Evolutionary conservation across 2,797 vertebrate genomes (phyloP), one percentile per base, ranked within the genome.

Genomic region (Ara ararauna): DNA sequence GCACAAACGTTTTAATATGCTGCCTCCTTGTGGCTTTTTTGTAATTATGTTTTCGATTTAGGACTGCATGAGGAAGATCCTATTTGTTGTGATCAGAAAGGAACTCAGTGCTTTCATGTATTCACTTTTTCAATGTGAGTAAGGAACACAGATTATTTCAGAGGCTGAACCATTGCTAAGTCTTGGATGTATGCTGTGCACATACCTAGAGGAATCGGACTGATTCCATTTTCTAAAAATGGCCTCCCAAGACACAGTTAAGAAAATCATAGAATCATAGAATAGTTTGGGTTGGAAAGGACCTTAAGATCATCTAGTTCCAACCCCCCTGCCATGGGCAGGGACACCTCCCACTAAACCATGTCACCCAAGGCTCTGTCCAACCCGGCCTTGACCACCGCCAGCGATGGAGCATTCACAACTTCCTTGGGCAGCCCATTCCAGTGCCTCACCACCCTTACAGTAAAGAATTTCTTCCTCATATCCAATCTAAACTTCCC

Each of bases 1-100:
- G 51, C 42, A 58, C 48, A 74, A 50, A 9, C 45, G 47, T 56
- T 95, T 84, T 90, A 42, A 42, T 85, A 22, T 87, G 77, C 94
- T 96, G 96, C 96, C 96, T 89, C 91, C 96, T 95, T 75, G 80
- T 90, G 96, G 87, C 72, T 87, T 65, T 42, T 42, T 73, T 67
- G 22, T 56, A 34, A 21, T 50, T 5, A 13, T 42, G 11, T 51
- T 79, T 85, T 71, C 16, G 76, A 0, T 58, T 78, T 30, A 40
- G 40, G 48, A 18, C 2, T 13, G 13, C 47, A 9, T 1, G 58
- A 1, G 27, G 67, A 54, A 24, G 58, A 26, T 34, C 15, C 11
- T 51, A 0, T 50, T 74, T 72, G 7, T 89, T 90, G 40, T 15
- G 51, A 64, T 38, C 44, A 30, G 64, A 72, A 75, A 29, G 76